These are phyloP conservation scores for Rousettus leschenaultii DNA, from an alignment of 2,113 vertebrate genomes.

Conservation along the genomic window DNA sequence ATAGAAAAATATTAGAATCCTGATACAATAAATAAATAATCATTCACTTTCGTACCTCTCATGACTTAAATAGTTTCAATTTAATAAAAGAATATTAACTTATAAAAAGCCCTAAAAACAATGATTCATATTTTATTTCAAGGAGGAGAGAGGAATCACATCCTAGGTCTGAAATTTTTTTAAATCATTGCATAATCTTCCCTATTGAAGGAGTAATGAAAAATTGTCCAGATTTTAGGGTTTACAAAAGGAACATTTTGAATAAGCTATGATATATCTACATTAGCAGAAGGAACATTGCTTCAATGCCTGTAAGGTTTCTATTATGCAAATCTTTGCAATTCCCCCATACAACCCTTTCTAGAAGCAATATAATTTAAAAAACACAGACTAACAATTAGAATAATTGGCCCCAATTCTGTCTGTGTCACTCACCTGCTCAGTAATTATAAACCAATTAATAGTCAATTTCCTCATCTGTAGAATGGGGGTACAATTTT, in stretches of 20 bases:
- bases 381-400: not conserved
- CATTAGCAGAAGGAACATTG: not conserved
- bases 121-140: not conserved
- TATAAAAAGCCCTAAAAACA: not conserved
- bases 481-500: not conserved
- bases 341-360: not conserved
- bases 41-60: not conserved
- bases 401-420: not conserved
- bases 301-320: not conserved
- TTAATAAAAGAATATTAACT: not conserved
- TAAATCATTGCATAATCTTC: not conserved
- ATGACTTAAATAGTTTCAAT: not conserved
- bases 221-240: not conserved
- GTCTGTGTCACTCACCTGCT: not conserved
- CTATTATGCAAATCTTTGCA: conserved; percentile 4
- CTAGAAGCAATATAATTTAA: not conserved
- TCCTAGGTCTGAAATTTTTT: not conserved
- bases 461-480: not conserved
- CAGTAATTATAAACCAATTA: conserved; percentile 1
- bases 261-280: not conserved
- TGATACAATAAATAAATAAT: not conserved
- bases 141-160: not conserved
- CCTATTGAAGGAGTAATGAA: not conserved
- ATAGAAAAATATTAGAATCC: not conserved
- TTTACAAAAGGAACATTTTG: not conserved